Percentiles rank a stretch among this genome's conserved stretches.
Conservation (phyloP, 2,888 invertebrate genomes). For the Sylvicola cinctus region DNA sequence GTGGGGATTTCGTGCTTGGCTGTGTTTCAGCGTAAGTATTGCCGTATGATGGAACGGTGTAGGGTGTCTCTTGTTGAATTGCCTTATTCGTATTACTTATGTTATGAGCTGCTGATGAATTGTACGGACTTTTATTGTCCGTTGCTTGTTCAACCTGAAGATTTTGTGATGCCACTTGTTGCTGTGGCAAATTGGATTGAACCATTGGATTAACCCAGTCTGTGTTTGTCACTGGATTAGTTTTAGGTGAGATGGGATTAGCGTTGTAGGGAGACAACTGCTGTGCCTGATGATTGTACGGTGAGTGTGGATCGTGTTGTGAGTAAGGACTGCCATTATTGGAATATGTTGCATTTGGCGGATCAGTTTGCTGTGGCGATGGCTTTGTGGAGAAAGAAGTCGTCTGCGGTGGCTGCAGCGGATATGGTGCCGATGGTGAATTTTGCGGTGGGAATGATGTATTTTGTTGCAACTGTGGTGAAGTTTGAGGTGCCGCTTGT, state of each 20-base stretch:
- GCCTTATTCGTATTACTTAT: too few species aligned
- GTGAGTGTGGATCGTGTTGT: slow-evolving; percentile 19
- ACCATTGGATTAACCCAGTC: neutral
- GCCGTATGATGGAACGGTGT: too few species aligned
- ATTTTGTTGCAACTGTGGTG: slow-evolving; percentile 1
- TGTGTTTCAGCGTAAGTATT: too few species aligned
- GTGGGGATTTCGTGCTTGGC: too few species aligned
- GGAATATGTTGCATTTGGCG: slow-evolving; percentile 19
- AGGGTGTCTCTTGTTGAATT: too few species aligned
- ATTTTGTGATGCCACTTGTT: too few species aligned
- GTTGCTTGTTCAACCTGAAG: too few species aligned
- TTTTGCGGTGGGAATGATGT: neutral
- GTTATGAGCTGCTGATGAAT: too few species aligned
- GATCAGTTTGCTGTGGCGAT: slow-evolving; percentile 9
- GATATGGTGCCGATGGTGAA: neutral
- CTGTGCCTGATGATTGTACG: slow-evolving; percentile 21
- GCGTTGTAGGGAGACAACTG: slow-evolving; percentile 6
- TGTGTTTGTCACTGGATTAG: neutral
- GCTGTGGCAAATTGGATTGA: neutral
- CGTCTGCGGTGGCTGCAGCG: slow-evolving; percentile 12
- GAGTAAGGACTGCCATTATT: slow-evolving; percentile 21
- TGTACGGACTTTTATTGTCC: too few species aligned
- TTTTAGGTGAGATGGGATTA: slow-evolving; percentile 1
- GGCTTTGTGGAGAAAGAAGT: slow-evolving; percentile 9
- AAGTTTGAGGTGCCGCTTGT: slow-evolving; percentile 9